Evolutionary conservation across 2,797 vertebrate genomes (phyloP).

Genomic region (Orestias chungarensis): DNA sequence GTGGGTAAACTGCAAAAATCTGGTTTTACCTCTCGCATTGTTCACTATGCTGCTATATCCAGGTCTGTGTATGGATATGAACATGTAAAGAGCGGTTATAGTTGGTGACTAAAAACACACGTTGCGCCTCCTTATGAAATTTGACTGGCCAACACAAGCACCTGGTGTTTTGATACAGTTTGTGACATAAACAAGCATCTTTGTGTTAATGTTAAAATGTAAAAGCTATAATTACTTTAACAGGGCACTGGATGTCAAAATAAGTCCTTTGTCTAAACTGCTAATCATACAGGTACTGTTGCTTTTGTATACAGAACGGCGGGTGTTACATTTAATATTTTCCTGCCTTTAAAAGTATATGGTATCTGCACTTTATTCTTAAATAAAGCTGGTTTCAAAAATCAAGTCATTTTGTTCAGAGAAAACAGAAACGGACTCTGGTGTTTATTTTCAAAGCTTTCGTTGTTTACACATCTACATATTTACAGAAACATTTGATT

Average conservation of each 20-base stretch:
- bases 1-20: too few species aligned
- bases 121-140: too few species aligned
- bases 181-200: too few species aligned
- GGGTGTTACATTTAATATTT: neutral
- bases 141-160: too few species aligned
- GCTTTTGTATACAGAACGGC: neutral
- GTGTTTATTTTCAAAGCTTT: constrained; percentile 73
- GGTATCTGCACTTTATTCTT: constrained; percentile 1
- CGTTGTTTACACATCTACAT: constrained; percentile 85
- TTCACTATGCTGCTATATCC: constrained; percentile 3
- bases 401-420: neutral
- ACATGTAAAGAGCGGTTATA: neutral
- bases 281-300: neutral
- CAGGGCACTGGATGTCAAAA: neutral
- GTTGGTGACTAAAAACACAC: neutral
- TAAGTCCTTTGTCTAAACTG: neutral
- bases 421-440: neutral
- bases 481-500: constrained; percentile 77
- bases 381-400: neutral
- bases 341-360: neutral
- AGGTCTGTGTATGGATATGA: constrained; percentile 3
- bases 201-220: neutral
- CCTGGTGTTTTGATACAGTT: too few species aligned
- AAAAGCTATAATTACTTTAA: neutral
- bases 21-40: neutral